A percentile compares a stretch with the other conserved stretches of the same genome.
Conservation (phyloP, 2,113 vertebrate genomes). For the Nycticryphes semicollaris region DNA sequence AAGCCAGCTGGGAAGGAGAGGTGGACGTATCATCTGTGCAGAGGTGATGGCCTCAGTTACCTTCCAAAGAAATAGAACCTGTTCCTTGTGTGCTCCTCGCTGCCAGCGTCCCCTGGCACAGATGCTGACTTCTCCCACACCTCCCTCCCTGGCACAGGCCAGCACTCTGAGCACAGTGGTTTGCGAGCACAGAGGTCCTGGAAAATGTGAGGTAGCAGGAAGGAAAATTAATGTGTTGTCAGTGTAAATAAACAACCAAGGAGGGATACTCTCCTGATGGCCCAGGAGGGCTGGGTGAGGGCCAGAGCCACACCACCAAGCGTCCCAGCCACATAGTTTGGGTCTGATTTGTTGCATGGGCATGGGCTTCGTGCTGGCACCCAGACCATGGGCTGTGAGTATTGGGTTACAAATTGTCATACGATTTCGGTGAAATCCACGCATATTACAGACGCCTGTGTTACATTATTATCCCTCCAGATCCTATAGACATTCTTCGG, state of each 20-base stretch:
- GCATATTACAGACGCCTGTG: neutral
- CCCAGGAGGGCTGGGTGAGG: neutral
- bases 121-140: neutral
- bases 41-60: neutral
- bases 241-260: neutral
- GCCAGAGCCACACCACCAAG: neutral
- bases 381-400: rapidly evolving
- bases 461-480: neutral
- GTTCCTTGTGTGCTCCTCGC: rapidly evolving
- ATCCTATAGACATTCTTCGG: neutral
- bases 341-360: neutral
- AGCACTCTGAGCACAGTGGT: neutral
- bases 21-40: rapidly evolving
- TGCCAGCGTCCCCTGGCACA: neutral
- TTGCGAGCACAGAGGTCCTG: neutral
- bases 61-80: neutral
- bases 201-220: neutral
- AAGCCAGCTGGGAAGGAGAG: neutral
- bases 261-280: neutral
- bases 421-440: neutral
- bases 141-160: rapidly evolving
- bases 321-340: neutral
- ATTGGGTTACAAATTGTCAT: neutral
- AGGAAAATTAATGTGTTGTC: neutral
- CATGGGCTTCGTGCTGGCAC: neutral